Base-by-base conservation (phyloP, 2,797 vertebrate species). In the Mus caroli region DNA sequence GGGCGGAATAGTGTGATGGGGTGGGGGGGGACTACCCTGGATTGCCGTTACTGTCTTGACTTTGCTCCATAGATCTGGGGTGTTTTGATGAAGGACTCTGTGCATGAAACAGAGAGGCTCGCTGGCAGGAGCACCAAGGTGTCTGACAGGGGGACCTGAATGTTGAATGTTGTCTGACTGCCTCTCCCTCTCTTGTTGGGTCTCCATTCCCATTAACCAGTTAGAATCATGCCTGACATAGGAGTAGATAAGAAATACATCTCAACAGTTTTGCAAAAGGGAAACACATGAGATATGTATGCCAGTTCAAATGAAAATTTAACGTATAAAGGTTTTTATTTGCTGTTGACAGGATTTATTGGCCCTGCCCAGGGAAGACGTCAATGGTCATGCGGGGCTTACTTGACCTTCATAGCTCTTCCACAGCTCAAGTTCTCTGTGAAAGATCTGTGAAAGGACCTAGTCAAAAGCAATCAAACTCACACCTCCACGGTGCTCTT, bases 321-420 rank as follows among this genome's bases (percentile, higher is more conserved):
- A 58, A 54, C 58, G 88, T 88, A 52, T 22, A 67, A 73, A 83
- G 64, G 43, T 56, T 83, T 85, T 56, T 37, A 50, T 94, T 92
- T 77, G 73, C 60, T 91, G 31, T 9, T 43, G 43, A 60, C 46
- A 75, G 69, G 46, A 50, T 86, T 3, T 60, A 52, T 62, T 52
- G 54, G 24, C 43, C 2, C 20, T 17, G 3, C 28, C 43, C 28
- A 31, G 78, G 34, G 56, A 50, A 52, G 34, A 31, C 1, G 1
- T 24, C n/a, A n/a, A n/a, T n/a, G n/a, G n/a, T n/a, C 10, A 50
- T 28, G 58, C 60, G n/a, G 31, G 26, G 28, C 67, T 60, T 17
- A 8, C 22, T 67, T 73, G 22, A 31, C 12, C 62, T 4, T n/a
- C 9, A 8, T 20, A 37, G 3, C 31, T 60, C 77, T 75, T 52